These are phyloP conservation scores for Auanema freiburgensis DNA, from an alignment of 2,888 invertebrate genomes.

Conservation along the genomic window DNA sequence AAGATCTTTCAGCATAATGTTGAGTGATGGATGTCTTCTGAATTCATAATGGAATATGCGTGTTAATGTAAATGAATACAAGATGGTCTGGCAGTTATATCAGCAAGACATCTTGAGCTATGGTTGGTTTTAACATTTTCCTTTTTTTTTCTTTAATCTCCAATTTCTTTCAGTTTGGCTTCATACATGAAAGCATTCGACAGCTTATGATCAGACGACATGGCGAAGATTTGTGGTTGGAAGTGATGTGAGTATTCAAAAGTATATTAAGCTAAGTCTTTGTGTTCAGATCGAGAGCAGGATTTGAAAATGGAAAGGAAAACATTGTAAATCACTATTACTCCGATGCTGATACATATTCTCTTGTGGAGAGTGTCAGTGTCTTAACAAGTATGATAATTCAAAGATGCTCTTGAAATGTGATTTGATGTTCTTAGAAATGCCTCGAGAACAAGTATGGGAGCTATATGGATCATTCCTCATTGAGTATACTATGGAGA, in stretches of 20 bases:
- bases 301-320: slow-evolving; percentile 56
- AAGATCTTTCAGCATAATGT: no score
- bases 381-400: slow-evolving; percentile 32
- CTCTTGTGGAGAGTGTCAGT: slow-evolving; percentile 46
- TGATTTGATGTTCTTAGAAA: slow-evolving; percentile 27
- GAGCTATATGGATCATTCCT: slow-evolving; percentile 56
- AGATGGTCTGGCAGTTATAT: no score
- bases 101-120: neutral
- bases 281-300: slow-evolving; percentile 42
- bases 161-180: slow-evolving; percentile 48
- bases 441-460: slow-evolving; percentile 53
- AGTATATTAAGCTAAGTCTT: neutral
- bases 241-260: slow-evolving; percentile 42
- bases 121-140: neutral
- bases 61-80: no score
- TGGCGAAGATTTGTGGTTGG: slow-evolving; percentile 52
- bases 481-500: slow-evolving; percentile 56
- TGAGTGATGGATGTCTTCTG: no score
- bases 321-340: slow-evolving; percentile 57
- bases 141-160: neutral
- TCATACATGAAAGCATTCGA: slow-evolving; percentile 58
- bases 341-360: slow-evolving; percentile 49
- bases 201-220: slow-evolving; percentile 51
- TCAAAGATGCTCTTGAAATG: slow-evolving; percentile 3
- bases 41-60: no score